A percentile compares a stretch with the other conserved stretches of the same genome.
phyloP scores from a whole-genome alignment of 2,888 invertebrate species.

The Rambutsinella grinnellia region DNA sequence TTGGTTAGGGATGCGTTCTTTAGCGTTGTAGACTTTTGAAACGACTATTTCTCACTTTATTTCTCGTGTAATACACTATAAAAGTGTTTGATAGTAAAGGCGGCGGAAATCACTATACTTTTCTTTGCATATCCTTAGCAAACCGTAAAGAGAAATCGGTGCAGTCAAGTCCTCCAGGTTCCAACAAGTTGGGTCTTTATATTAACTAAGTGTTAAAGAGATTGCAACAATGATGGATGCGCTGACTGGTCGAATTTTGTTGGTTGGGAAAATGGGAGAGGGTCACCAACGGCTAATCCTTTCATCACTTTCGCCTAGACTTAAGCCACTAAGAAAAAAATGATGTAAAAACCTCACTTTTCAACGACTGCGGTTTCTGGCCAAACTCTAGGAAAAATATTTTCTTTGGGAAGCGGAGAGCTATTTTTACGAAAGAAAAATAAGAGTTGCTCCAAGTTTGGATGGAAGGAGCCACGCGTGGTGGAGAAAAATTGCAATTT shows the following conservation, averaged over 20 bases:
- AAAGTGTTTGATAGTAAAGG: conserved; percentile 18
- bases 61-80: background rate
- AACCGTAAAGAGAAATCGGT: no score
- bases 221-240: conserved; percentile 19
- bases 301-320: conserved; percentile 32
- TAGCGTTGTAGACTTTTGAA: background rate
- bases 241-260: conserved; percentile 20
- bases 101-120: background rate
- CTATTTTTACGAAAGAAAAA: no score
- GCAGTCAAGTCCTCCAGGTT: background rate
- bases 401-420: no score
- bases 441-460: no score
- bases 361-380: no score
- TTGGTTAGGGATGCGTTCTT: background rate
- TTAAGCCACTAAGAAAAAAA: no score
- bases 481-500: no score
- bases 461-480: no score
- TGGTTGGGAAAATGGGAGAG: background rate
- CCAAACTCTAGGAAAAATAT: no score
- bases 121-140: no score
- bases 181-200: background rate
- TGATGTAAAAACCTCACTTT: no score
- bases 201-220: no score
- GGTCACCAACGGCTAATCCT: background rate
- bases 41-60: conserved; percentile 37